Evolutionary conservation across 2,888 invertebrate species (phyloP), one percentile per base, ranked within the genome.

Genomic region (Cephalotes varians): DNA sequence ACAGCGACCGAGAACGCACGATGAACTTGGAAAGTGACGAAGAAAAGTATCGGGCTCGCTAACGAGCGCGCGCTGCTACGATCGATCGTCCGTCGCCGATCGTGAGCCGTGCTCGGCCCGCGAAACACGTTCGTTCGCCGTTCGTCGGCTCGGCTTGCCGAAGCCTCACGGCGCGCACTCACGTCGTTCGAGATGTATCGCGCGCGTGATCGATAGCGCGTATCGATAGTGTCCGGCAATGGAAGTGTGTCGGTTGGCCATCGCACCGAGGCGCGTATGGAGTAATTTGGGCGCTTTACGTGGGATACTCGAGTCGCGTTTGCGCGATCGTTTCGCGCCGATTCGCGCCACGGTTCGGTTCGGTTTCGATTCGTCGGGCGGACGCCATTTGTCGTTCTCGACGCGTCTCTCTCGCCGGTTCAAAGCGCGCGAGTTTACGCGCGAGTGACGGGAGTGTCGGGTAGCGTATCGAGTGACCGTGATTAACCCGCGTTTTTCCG

Each of bases 401-500:
- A 18, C 21, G 21, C 49, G n/a, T 51, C 51, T 10, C 51, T 25
- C 58, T 1, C 21, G 34, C n/a, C 12, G n/a, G 28, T 44, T 31
- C 44, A 18, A 44, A 25, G 40, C n/a, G 40, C 21, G 44, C 31
- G 54, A 31, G 21, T 51, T 37, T n/a, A 64, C 49, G 40, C 54
- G 54, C n/a, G 51, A 51, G 40, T 40, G 69, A 9, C 47, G 31
- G 34, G 49, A 51, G 76, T 37, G 71, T 40, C 76, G 54, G 10
- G 12, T 56, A 18, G 21, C 67, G 21, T 31, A 28, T 54, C 69
- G 28, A 15, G 21, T 40, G 28, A 31, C 21, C 12, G 56, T 44
- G 54, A 79, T 79, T 65, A 65, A 37, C 10, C 10, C 37, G 67
- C 2, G 40, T 76, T 79, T 77, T 79, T 71, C 28, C 54, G 40